phyloP scores from a whole-genome alignment of 2,888 invertebrate species.

The Philereme transversata region DNA sequence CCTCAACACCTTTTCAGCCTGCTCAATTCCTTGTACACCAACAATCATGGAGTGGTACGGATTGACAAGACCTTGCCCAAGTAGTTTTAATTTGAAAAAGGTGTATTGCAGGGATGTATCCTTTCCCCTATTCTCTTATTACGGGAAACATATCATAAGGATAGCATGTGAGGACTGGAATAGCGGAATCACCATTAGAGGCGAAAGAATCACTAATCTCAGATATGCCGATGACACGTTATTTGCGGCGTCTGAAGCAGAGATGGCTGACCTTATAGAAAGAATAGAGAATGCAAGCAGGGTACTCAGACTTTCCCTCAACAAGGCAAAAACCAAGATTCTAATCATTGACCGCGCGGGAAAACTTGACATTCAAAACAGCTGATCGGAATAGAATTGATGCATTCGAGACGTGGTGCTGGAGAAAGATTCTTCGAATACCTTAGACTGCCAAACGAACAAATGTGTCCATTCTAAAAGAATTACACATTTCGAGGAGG shows the following conservation, averaged over 20 bases:
- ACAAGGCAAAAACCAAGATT: neutral
- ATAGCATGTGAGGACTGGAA: conserved; percentile 5
- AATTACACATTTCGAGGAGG: too few relatives aligned
- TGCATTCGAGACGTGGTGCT: too few relatives aligned
- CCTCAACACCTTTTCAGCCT: neutral
- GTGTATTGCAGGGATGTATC: neutral
- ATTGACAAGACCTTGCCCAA: neutral
- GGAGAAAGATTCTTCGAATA: too few relatives aligned
- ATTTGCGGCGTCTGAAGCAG: neutral
- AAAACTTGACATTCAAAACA: neutral
- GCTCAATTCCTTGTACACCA: neutral
- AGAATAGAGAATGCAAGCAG: neutral
- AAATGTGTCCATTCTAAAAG: too few relatives aligned
- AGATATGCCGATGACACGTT: neutral
- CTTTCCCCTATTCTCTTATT: conserved; percentile 5
- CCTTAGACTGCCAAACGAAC: too few relatives aligned
- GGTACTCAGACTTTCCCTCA: neutral
- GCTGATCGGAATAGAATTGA: too few relatives aligned
- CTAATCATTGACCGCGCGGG: conserved; percentile 1
- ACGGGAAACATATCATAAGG: neutral
- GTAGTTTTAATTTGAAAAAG: conserved; percentile 5
- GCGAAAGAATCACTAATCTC: neutral
- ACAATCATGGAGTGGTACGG: conserved; percentile 1
- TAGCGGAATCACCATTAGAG: conserved; percentile 2
- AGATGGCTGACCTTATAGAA: neutral